Conservation (phyloP, 2,888 invertebrate species). For the Tubulanus polymorphus region DNA sequence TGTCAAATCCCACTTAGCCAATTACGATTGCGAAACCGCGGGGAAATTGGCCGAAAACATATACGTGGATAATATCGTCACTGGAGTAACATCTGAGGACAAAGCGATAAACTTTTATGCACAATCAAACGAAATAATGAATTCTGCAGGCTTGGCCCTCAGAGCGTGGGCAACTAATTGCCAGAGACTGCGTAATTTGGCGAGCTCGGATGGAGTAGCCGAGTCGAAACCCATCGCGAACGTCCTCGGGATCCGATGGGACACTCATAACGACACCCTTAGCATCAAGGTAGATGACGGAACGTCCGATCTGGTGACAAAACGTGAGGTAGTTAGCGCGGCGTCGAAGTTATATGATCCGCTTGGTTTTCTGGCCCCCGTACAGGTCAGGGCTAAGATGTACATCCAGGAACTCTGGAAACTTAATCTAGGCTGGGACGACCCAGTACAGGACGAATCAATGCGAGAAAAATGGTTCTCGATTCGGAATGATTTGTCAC, state of each 20-base stretch:
- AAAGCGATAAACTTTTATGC: conserved; percentile 7
- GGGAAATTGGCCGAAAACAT: conserved; percentile 5
- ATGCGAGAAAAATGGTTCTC: not conserved
- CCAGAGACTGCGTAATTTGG: not conserved
- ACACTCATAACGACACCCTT: conserved; percentile 2
- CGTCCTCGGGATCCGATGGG: conserved; percentile 9
- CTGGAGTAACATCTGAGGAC: conserved; percentile 5
- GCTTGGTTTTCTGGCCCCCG: conserved; percentile 2
- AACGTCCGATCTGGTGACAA: not conserved
- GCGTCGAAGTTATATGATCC: conserved; percentile 6
- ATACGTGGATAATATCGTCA: conserved; percentile 17
- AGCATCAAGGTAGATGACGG: not conserved
- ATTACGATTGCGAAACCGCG: not conserved
- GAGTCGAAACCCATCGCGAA: conserved; percentile 3
- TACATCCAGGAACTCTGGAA: not conserved
- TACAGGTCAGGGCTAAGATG: not conserved
- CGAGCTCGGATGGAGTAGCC: not conserved
- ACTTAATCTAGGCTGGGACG: not conserved
- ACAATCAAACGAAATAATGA: conserved; percentile 5
- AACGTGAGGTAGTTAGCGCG: conserved; percentile 9
- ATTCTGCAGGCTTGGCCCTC: conserved; percentile 14
- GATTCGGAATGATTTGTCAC: not conserved
- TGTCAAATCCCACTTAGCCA: conserved; percentile 14
- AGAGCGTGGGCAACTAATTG: conserved; percentile 13
- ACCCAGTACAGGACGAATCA: not conserved